Evolutionary conservation across 2,888 invertebrate species (phyloP), one percentile per base, ranked within the genome.

Genomic region (Eupsilia transversa): DNA sequence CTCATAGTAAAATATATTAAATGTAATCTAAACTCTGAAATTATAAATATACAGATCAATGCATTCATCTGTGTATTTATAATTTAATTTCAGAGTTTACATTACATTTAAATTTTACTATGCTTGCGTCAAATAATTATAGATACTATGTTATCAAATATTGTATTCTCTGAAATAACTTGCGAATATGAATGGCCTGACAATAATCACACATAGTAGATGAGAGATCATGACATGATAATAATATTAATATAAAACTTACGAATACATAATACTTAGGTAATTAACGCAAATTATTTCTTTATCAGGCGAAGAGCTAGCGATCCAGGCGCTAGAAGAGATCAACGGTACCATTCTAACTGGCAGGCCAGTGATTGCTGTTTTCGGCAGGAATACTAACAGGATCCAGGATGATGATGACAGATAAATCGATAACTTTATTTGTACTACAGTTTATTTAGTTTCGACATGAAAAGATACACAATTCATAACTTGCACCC

Each of bases 311-410:
- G 93, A 95, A 83, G 93, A 95, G 56, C 81, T 93, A 74, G 96
- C 97, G 30, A 93, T 94, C 75, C 91, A 93, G 86, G 97, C 97
- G 0, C 82, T 97, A 72, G 93, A 96, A 23, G 94, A 95, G 84
- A 89, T 96, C 1, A 97, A 97, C 86, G 97, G 97, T 6, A 96
- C 95, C 0, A 94, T 97, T 56, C 82, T 97, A 59, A 92, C 94
- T 61, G 96, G 96, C 5, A 94, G 94, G 75, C 97, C 97, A 0
- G 90, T 97, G 43, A 94, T 97, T 2, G 94, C 93, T 0, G 92
- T 94, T 78, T 96, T 96, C 61, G 95, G 94, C 3, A 91, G 94
- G 38, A 92, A 91, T 85, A 93, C 90, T 66, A 90, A 89, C 81
- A 85, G 84, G 33, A 73, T 87, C 72, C 72, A 88, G 33, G 80